A percentile compares a stretch with the other conserved stretches of the same genome.
Conservation (phyloP, 2,113 vertebrate species). For the Antechinus flavipes region DNA sequence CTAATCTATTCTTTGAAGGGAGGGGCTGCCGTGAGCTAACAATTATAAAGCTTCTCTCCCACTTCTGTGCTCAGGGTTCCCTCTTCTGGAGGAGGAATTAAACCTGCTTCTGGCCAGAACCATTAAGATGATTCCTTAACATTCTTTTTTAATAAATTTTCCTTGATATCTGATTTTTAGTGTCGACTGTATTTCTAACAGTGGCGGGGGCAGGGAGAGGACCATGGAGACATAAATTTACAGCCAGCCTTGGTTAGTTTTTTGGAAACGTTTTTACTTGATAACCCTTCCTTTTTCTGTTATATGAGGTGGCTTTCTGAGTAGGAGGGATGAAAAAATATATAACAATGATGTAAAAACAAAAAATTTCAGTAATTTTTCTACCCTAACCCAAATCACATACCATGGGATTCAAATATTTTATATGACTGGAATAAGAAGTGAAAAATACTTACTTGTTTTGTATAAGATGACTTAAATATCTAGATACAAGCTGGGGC, state of each 20-base stretch:
- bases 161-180: no score
- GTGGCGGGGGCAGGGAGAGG: background rate
- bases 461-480: constrained; percentile 93
- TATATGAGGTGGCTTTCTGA: background rate
- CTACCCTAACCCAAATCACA: background rate
- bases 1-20: no score
- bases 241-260: background rate
- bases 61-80: no score
- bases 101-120: no score
- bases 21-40: no score
- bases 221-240: background rate
- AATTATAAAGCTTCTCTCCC: no score
- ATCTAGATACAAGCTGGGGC: constrained; percentile 93
- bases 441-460: constrained; percentile 88
- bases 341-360: background rate
- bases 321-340: background rate
- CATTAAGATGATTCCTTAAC: no score
- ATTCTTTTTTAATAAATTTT: no score
- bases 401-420: background rate
- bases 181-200: no score
- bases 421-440: constrained; percentile 36
- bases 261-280: background rate
- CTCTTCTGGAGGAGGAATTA: no score
- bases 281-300: background rate
- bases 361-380: background rate